These are phyloP conservation scores for Cactoblastis cactorum DNA, from an alignment of 2,888 invertebrate species.

Conservation along the genomic window DNA sequence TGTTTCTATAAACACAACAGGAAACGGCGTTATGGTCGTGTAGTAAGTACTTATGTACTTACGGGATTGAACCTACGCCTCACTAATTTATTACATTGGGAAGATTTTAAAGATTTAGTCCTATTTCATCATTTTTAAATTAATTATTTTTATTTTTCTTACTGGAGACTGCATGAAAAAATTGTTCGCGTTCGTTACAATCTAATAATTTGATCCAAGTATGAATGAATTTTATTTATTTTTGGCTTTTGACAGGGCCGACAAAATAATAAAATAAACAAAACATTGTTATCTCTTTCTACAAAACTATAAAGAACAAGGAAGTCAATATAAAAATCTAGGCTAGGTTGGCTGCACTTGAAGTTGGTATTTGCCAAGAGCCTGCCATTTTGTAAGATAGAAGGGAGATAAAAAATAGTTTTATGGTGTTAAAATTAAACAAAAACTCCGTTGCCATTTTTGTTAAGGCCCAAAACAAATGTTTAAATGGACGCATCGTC, in stretches of 20 bases:
- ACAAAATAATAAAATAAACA: slow-evolving; percentile 39
- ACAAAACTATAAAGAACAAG: slow-evolving; percentile 34
- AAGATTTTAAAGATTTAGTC: no score
- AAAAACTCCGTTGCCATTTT: slow-evolving; percentile 73
- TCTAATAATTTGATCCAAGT: slow-evolving; percentile 12
- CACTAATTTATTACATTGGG: no score
- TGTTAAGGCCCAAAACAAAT: slow-evolving; percentile 76
- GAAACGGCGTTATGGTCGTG: no score
- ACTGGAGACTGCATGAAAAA: no score
- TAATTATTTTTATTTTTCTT: no score
- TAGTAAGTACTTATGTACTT: no score
- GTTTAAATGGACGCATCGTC: slow-evolving; percentile 97
- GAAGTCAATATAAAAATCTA: slow-evolving; percentile 35
- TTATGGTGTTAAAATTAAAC: slow-evolving; percentile 77
- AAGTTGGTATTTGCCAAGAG: slow-evolving; percentile 73
- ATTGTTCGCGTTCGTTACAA: slow-evolving; percentile 5
- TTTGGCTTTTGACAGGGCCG: slow-evolving; percentile 50
- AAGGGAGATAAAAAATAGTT: slow-evolving; percentile 80
- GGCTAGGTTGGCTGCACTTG: slow-evolving; percentile 56
- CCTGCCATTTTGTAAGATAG: slow-evolving; percentile 80
- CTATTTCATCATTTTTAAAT: no score
- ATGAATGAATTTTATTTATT: slow-evolving; percentile 33
- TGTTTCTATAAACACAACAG: no score
- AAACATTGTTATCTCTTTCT: slow-evolving; percentile 33
- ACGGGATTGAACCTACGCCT: no score